Evolutionary conservation across 2,797 vertebrate genomes (phyloP).

Genomic region (Lemur catta): DNA sequence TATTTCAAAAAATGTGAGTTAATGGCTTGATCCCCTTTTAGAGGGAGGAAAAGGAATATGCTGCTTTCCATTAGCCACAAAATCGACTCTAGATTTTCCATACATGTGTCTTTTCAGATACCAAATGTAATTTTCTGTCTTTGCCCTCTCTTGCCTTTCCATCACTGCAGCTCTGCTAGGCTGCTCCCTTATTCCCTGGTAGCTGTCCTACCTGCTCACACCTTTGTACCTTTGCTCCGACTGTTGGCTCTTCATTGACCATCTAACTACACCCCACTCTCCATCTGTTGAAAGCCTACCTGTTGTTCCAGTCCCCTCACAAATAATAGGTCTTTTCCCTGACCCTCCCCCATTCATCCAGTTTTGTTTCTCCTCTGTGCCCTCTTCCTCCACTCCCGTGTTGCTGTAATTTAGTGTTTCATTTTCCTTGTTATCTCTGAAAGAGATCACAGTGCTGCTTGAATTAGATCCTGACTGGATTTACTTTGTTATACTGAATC

Average conservation of each 20-base stretch:
- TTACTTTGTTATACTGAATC: not conserved
- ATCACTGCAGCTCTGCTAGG: not conserved
- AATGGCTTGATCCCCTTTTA: not conserved
- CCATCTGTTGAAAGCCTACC: not conserved
- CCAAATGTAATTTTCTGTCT: not conserved
- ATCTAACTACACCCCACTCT: not conserved
- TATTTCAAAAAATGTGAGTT: not conserved
- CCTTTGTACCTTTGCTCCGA: not conserved
- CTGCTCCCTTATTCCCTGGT: not conserved
- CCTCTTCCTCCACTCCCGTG: not conserved
- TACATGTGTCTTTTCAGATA: not conserved
- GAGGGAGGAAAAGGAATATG: not conserved
- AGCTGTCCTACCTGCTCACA: not conserved
- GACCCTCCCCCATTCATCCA: not conserved
- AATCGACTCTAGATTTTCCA: not conserved
- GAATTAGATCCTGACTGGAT: not conserved
- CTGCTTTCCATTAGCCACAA: not conserved
- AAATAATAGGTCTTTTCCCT: not conserved
- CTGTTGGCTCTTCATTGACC: not conserved
- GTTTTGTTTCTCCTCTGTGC: not conserved
- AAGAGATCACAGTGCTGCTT: not conserved
- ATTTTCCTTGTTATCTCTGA: not conserved
- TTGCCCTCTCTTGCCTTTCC: not conserved
- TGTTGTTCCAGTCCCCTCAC: not conserved
- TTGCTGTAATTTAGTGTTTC: not conserved